A percentile compares a stretch with the other conserved stretches of the same genome.
These are phyloP conservation scores for Saturnia japonica DNA, from an alignment of 2,888 invertebrate species.

Conservation along the genomic window DNA sequence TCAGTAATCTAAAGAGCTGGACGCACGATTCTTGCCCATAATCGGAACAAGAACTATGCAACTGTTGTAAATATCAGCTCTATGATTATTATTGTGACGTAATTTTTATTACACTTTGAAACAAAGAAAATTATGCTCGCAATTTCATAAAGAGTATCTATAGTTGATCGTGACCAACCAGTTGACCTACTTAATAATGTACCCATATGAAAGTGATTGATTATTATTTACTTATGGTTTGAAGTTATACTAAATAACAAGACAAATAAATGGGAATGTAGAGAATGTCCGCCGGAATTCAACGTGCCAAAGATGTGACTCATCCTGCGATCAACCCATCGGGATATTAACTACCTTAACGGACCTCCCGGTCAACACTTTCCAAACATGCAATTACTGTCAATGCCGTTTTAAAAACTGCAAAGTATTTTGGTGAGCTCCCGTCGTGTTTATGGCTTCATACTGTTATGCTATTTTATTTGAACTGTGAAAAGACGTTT, in stretches of 20 bases:
- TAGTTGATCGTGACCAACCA: neutral
- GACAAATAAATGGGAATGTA: slow-evolving; percentile 46
- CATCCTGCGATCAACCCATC: slow-evolving; percentile 51
- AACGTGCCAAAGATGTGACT: slow-evolving; percentile 62
- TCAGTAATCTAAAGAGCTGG: slow-evolving; percentile 71
- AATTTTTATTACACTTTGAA: slow-evolving; percentile 63
- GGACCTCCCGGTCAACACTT: slow-evolving; percentile 41
- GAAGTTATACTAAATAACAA: slow-evolving; percentile 44
- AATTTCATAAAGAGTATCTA: slow-evolving; percentile 37
- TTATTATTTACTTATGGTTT: neutral
- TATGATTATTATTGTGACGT: slow-evolving; percentile 76
- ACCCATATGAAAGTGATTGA: slow-evolving; percentile 12
- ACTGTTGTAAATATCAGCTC: slow-evolving; percentile 77
- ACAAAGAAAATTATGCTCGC: slow-evolving; percentile 71
- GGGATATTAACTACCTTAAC: slow-evolving; percentile 53
- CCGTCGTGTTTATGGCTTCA: slow-evolving; percentile 18
- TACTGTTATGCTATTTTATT: slow-evolving; percentile 40
- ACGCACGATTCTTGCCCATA: slow-evolving; percentile 79
- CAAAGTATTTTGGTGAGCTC: slow-evolving; percentile 7
- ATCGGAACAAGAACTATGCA: slow-evolving; percentile 79
- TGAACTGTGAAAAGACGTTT: neutral
- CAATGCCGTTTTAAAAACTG: slow-evolving; percentile 14
- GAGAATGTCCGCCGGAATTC: slow-evolving; percentile 68
- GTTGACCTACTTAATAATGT: slow-evolving; percentile 8
- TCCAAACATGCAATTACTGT: slow-evolving; percentile 13